Evolutionary conservation across 53 echinoderm and acorn worm species (phyloP).

Genomic region (Zoroaster sp.): DNA sequence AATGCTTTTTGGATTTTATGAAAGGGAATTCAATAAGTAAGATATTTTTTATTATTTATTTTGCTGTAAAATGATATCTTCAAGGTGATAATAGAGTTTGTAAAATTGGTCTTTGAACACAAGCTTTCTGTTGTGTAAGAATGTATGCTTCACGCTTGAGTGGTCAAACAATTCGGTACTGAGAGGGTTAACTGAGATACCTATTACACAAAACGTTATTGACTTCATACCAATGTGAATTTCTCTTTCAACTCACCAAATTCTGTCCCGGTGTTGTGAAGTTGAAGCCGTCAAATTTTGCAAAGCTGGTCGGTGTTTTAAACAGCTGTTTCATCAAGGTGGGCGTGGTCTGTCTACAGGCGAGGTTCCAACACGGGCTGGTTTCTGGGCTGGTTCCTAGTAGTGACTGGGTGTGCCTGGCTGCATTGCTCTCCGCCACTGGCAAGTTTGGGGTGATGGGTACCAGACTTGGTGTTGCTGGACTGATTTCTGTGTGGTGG

Average conservation of each 20-base stretch:
- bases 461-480: conserved; percentile 54
- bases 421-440: background rate
- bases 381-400: conserved; percentile 15
- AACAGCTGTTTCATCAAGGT: conserved; percentile 81
- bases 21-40: no score
- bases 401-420: background rate
- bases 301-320: conserved; percentile 68
- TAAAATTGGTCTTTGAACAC: no score
- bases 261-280: conserved; percentile 21
- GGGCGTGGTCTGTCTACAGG: conserved; percentile 55
- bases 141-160: no score
- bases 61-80: no score
- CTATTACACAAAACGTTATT: background rate
- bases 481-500: conserved; percentile 20
- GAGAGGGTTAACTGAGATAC: no score
- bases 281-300: conserved; percentile 18
- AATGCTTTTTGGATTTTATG: no score
- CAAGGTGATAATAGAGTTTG: no score
- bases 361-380: conserved; percentile 47
- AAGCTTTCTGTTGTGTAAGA: no score
- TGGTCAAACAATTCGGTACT: no score
- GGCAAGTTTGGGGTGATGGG: conserved; percentile 52
- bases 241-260: conserved; percentile 27
- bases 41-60: no score
- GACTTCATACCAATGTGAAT: background rate